Percentiles rank a stretch among this genome's conserved stretches.
Evolutionary conservation across 2,113 vertebrate genomes (phyloP).

Genomic region (Addax nasomaculatus): DNA sequence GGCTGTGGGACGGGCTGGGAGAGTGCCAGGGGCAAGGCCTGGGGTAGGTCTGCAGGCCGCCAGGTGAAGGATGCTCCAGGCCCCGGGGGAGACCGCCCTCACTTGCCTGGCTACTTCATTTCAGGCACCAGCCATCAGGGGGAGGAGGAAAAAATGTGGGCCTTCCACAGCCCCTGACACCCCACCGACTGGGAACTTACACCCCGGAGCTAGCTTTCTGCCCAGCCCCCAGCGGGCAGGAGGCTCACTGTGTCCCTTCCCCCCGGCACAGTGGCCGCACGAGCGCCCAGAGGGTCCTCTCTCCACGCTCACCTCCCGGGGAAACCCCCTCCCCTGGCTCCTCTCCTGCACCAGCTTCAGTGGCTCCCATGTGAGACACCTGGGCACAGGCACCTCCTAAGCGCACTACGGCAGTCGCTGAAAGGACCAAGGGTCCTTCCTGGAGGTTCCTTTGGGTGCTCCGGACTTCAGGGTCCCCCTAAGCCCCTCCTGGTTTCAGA

Average conservation of each 20-base stretch:
- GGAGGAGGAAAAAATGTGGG: neutral
- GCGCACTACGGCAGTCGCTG: fast-evolving
- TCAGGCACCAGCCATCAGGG: neutral
- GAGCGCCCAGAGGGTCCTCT: neutral
- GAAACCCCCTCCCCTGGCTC: neutral
- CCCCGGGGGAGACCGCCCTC: neutral
- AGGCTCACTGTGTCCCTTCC: neutral
- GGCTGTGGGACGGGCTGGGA: neutral
- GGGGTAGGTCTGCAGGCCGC: neutral
- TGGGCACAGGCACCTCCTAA: fast-evolving
- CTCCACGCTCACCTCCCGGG: too few species aligned
- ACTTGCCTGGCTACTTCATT: neutral
- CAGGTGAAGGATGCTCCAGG: neutral
- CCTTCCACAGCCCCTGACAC: too few species aligned
- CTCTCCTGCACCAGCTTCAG: neutral
- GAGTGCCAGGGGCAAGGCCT: neutral
- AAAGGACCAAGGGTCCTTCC: neutral
- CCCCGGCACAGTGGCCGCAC: neutral
- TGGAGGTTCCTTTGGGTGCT: neutral
- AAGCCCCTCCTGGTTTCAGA: neutral
- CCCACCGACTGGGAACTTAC: too few species aligned
- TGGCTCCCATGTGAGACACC: fast-evolving
- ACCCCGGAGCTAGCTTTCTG: neutral
- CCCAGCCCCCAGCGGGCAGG: neutral
- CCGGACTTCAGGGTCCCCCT: neutral